Base-by-base conservation (phyloP, 2,888 invertebrate species). In the Bellardia pandia region DNA sequence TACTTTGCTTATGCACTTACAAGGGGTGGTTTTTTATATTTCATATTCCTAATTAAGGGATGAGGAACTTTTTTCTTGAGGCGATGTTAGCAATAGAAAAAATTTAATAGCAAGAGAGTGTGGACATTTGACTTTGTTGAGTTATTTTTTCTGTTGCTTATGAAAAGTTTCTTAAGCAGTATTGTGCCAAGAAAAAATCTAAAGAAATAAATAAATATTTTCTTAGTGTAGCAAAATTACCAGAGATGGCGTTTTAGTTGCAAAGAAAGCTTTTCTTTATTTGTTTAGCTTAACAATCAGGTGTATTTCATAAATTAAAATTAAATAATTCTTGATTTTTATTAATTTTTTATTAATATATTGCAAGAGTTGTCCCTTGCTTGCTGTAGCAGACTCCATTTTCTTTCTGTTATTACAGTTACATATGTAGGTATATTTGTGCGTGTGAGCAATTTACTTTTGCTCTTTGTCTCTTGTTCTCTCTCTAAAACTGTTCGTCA, bases 401-500 rank as follows among this genome's bases (percentile, higher is more conserved):
- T 86, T 86, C 62, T 83, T 79, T 64, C 16, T 16, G 60, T 14
- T 37, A 74, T 76, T 76, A 74, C 66, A 48, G 40, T 62, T 71
- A 66, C 60, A 40, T 30, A 56, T n/a, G n/a, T n/a, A n/a, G n/a
- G n/a, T n/a, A 56, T 2, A 45, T n/a, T 33, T 9, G 16, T 42
- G 6, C 62, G 62, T 56, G 56, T 68, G 40, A 53, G 11, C 66
- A 53, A 74, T 58, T 56, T 51, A 75, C 51, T 62, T 62, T 69
- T 64, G 37, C 69, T 83, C 53, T 69, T 45, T 82, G 23, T 16
- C 45, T 89, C 88, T 89, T 89, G 16, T 74, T 74, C 56, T 90
- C 89, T 90, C 48, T 58, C 48, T 45, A n/a, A 13, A 60, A 51
- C 58, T 80, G 64, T 84, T 77, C 82, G 81, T 91, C 92, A 91